phyloP scores from a whole-genome alignment of 2,113 vertebrate species.

The Reinhardtius hippoglossoides region DNA sequence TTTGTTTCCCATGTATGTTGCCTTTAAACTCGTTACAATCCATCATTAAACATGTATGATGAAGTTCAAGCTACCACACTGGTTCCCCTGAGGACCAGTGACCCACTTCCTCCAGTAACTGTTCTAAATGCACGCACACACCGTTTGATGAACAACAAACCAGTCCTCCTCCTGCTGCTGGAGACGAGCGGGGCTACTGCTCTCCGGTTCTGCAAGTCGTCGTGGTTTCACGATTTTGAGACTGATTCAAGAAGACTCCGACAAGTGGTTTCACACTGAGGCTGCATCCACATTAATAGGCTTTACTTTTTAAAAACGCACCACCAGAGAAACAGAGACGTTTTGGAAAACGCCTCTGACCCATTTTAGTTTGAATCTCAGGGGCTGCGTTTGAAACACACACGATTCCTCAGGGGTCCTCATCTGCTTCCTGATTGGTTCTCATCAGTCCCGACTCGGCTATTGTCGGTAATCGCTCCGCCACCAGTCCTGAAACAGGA shows the following conservation, averaged over 20 bases:
- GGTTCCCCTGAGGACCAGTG: conserved; percentile 68
- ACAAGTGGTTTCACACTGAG: conserved; percentile 8
- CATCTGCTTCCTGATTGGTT: no score
- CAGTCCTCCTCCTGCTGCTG: conserved; percentile 5
- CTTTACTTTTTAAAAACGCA: no score
- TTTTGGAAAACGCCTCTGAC: no score
- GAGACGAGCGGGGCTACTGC: not conserved
- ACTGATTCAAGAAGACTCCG: not conserved
- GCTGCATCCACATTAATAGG: no score
- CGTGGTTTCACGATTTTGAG: not conserved
- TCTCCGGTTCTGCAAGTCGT: conserved; percentile 1
- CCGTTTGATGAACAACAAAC: conserved; percentile 48
- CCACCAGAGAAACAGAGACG: no score
- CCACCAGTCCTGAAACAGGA: no score
- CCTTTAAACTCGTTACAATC: conserved; percentile 64
- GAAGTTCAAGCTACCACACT: conserved; percentile 61
- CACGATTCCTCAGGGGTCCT: no score
- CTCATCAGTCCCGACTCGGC: no score
- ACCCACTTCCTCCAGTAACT: conserved; percentile 74
- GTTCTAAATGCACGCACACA: conserved; percentile 40
- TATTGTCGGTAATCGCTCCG: no score
- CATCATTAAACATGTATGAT: conserved; percentile 76
- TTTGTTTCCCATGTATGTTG: conserved; percentile 2
- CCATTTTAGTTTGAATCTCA: no score
- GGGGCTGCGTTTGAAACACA: no score